Percentiles rank a stretch among this genome's conserved stretches.
Conservation (phyloP, 2,888 invertebrate genomes). For the Xestoiulus laeticollis region DNA sequence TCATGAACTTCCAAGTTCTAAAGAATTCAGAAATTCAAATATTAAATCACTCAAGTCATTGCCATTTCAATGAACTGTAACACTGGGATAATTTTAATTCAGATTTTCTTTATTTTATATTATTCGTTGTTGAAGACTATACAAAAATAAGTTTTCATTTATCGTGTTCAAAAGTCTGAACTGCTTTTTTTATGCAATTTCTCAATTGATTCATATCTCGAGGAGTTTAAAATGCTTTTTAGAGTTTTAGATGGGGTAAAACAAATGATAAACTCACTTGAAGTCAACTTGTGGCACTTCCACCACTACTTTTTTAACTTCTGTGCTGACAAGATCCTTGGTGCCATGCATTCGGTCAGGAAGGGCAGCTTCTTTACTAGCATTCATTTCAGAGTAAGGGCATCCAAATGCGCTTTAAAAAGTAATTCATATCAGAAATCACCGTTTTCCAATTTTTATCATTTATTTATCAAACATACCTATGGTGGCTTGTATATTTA, state of each 20-base stretch:
- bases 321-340: not conserved
- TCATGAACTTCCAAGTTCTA: not conserved
- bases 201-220: too few species aligned
- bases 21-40: not conserved
- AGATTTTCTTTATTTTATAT: too few species aligned
- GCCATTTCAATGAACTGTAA: too few species aligned
- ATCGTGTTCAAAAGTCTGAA: too few species aligned
- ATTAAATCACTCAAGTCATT: not conserved
- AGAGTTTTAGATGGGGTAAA: too few species aligned
- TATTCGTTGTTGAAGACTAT: too few species aligned
- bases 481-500: constrained; percentile 76
- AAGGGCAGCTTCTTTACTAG: constrained; percentile 63
- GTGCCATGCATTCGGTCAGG: constrained; percentile 57
- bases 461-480: constrained; percentile 52
- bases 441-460: not conserved
- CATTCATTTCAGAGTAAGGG: constrained; percentile 64
- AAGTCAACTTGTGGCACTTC: not conserved
- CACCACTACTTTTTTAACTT: not conserved
- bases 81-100: too few species aligned
- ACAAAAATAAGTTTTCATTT: too few species aligned
- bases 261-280: not conserved
- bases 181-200: too few species aligned
- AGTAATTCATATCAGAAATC: not conserved
- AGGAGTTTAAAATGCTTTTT: too few species aligned
- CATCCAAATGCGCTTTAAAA: constrained; percentile 64